Percentiles rank a stretch among this genome's conserved stretches.
Conservation (phyloP, 1,140 invertebrate genomes). For the Orussus abietinus region DNA sequence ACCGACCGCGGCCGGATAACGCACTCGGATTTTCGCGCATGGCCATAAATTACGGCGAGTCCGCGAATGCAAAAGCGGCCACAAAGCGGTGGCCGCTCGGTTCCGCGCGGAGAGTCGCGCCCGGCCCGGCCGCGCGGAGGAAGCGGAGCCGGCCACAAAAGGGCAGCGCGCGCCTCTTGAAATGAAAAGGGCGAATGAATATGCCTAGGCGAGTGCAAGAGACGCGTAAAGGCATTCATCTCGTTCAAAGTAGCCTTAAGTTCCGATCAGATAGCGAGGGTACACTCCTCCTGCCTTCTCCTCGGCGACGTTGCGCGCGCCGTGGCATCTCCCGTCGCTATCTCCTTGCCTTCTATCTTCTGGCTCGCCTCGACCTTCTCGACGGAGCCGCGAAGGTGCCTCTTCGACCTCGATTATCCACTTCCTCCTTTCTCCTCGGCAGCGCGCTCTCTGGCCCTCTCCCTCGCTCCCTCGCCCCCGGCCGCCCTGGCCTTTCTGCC, state of each 20-base stretch:
- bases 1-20: too few species aligned
- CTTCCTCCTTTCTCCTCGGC: constrained; percentile 4
- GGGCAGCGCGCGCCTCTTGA: constrained; percentile 38
- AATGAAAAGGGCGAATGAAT: constrained; percentile 50
- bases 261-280: constrained; percentile 51
- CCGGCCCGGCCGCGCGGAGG: too few species aligned
- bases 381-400: too few species aligned
- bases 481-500: background rate
- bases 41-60: constrained; percentile 37
- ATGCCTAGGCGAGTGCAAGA: constrained; percentile 49
- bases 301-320: background rate
- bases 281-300: constrained; percentile 36
- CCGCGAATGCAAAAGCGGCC: too few species aligned
- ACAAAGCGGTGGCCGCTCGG: too few species aligned
- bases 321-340: background rate
- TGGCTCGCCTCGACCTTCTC: too few species aligned
- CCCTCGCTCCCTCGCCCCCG: background rate
- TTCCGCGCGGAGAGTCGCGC: too few species aligned
- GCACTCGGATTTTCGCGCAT: constrained; percentile 41
- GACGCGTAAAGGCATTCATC: constrained; percentile 51
- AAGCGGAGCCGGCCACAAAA: constrained; percentile 43
- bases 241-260: constrained; percentile 50
- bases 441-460: constrained; percentile 6
- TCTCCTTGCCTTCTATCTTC: constrained; percentile 20
- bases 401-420: constrained; percentile 7